These are phyloP conservation scores for Tinamus guttatus DNA, from an alignment of 2,113 vertebrate genomes.

Conservation along the genomic window DNA sequence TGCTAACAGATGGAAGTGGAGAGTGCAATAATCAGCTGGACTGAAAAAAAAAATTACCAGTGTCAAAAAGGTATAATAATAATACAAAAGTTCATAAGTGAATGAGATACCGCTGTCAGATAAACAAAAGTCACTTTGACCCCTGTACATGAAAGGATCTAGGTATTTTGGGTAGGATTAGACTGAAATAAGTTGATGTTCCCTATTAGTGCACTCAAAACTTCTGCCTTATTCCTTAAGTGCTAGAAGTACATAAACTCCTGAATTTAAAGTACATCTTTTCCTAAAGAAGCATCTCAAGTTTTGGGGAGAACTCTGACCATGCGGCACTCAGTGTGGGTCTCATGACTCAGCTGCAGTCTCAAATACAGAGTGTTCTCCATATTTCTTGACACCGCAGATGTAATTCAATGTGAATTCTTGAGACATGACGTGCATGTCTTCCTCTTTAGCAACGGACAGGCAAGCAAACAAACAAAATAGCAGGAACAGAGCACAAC, in stretches of 20 bases:
- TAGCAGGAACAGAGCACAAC: neutral
- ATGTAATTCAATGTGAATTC: neutral
- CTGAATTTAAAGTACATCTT: neutral
- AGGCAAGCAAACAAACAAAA: neutral
- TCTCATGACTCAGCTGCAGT: neutral
- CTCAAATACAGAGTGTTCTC: neutral
- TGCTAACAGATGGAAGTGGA: conserved; percentile 31
- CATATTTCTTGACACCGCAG: rapidly evolving
- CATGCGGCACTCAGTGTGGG: neutral
- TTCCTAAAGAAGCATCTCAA: neutral
- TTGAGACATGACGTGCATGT: neutral
- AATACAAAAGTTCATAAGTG: neutral
- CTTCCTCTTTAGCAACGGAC: neutral
- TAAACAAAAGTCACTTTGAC: neutral
- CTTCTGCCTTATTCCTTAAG: neutral
- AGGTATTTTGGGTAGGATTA: neutral
- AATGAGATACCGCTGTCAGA: neutral
- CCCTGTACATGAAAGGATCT: neutral
- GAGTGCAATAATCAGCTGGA: neutral
- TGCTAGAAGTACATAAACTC: neutral
- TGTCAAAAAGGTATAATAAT: neutral
- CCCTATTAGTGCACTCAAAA: neutral
- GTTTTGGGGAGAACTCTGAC: neutral
- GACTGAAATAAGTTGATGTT: neutral
- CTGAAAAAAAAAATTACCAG: neutral